A percentile compares a stretch with the other conserved stretches of the same genome.
These are phyloP conservation scores for Paramormyrops hopkinsi DNA, from an alignment of 2,797 vertebrate genomes.

Conservation along the genomic window DNA sequence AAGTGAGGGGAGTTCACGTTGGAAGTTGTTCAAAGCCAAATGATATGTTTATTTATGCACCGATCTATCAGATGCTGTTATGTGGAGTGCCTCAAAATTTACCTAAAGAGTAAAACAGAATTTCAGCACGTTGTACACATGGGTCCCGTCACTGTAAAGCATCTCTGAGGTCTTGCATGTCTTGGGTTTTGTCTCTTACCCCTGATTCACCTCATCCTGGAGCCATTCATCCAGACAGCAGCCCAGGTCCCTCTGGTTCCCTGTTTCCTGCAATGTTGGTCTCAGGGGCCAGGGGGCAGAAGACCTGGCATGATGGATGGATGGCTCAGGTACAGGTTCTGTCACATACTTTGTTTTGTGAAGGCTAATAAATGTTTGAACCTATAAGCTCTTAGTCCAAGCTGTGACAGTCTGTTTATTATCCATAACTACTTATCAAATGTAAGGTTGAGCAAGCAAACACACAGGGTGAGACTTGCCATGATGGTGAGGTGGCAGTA, in stretches of 20 bases:
- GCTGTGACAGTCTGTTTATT: too few relatives aligned
- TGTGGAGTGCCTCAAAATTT: background rate
- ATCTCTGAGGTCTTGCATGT: background rate
- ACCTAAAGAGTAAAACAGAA: background rate
- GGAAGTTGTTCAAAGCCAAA: background rate
- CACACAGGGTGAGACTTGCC: background rate
- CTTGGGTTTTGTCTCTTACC: background rate
- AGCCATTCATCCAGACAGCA: too few relatives aligned
- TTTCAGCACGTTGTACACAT: background rate
- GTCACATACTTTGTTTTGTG: too few relatives aligned
- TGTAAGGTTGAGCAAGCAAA: background rate
- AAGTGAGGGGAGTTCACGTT: background rate
- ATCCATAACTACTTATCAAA: background rate
- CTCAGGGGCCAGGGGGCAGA: too few relatives aligned
- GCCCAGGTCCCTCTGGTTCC: too few relatives aligned
- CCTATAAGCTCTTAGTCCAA: background rate
- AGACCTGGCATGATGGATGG: too few relatives aligned
- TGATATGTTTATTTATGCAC: background rate
- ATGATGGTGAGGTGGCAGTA: background rate
- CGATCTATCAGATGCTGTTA: background rate
- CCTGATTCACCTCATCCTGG: too few relatives aligned
- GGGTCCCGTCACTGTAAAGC: background rate
- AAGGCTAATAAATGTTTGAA: too few relatives aligned
- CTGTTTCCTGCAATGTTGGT: too few relatives aligned
- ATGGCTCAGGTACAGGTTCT: too few relatives aligned